Percentiles rank a stretch among this genome's conserved stretches.
phyloP scores from a whole-genome alignment of 30 jellyfish, hydroid and myxozoan species.

The Nemopilema nomurai region DNA sequence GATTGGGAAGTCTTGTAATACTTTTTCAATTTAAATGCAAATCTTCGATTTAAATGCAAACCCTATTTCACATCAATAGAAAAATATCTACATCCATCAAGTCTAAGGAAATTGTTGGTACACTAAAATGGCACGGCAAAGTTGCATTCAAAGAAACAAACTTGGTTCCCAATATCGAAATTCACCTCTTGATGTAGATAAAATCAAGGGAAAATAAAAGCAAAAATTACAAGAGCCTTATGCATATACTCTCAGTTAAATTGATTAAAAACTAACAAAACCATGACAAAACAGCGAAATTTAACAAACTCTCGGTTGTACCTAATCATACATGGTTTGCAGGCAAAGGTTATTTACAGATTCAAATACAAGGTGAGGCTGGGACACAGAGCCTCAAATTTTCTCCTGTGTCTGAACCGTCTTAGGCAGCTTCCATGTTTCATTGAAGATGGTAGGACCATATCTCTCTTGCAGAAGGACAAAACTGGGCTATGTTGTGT shows the following conservation, averaged over 20 bases:
- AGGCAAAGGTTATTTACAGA: not conserved
- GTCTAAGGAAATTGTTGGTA: too few species aligned
- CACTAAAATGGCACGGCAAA: not conserved
- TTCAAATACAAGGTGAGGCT: not conserved
- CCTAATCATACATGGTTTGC: not conserved
- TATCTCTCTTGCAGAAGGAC: too few species aligned
- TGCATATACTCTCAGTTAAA: not conserved
- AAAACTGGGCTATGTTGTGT: too few species aligned
- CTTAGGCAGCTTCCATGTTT: too few species aligned
- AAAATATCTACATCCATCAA: too few species aligned
- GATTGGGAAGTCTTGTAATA: too few species aligned
- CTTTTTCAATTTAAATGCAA: too few species aligned
- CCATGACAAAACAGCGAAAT: not conserved
- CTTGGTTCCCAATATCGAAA: not conserved
- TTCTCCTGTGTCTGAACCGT: too few species aligned
- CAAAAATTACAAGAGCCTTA: not conserved
- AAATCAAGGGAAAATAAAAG: not conserved
- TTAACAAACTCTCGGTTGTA: not conserved
- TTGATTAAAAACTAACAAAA: not conserved
- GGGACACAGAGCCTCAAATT: too few species aligned
- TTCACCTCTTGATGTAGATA: not conserved
- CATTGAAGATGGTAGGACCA: too few species aligned
- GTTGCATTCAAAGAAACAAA: not conserved
- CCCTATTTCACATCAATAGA: too few species aligned
- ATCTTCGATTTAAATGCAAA: too few species aligned